Percentiles rank a stretch among this genome's conserved stretches.
Evolutionary conservation across 1,140 invertebrate genomes (phyloP).

Genomic region (Anthonomus grandis): DNA sequence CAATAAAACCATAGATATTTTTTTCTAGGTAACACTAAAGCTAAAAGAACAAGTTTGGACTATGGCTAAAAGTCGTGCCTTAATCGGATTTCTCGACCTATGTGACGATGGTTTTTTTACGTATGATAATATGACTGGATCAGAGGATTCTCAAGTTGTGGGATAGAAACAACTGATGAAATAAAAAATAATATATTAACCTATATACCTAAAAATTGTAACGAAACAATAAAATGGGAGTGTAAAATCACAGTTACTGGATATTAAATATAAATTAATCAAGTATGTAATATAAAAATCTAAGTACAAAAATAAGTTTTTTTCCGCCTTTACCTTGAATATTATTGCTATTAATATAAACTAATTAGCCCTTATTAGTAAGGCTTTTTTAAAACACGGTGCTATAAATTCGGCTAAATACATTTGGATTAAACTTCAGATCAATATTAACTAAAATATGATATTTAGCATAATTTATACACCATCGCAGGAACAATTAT

Average conservation of each 20-base stretch:
- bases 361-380: too few relatives aligned
- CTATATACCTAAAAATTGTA: too few relatives aligned
- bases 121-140: background rate
- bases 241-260: background rate
- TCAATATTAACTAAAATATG: too few relatives aligned
- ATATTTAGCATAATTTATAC: too few relatives aligned
- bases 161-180: background rate
- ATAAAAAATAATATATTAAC: too few relatives aligned
- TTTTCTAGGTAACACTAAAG: slow-evolving; percentile 9
- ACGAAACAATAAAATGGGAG: background rate
- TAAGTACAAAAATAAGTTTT: background rate
- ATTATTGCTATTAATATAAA: too few relatives aligned
- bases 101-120: slow-evolving; percentile 4
- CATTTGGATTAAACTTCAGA: too few relatives aligned
- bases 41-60: slow-evolving; percentile 12
- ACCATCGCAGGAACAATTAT: too few relatives aligned
- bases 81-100: background rate
- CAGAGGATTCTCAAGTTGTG: background rate
- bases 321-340: too few relatives aligned
- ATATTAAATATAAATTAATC: background rate
- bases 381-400: too few relatives aligned
- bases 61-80: background rate
- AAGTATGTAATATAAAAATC: background rate
- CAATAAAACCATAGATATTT: too few relatives aligned
- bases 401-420: too few relatives aligned